Percentiles rank a stretch among this genome's conserved stretches.
These are phyloP conservation scores for Drosophila incognita DNA, from an alignment of 2,888 invertebrate species.

Conservation along the genomic window DNA sequence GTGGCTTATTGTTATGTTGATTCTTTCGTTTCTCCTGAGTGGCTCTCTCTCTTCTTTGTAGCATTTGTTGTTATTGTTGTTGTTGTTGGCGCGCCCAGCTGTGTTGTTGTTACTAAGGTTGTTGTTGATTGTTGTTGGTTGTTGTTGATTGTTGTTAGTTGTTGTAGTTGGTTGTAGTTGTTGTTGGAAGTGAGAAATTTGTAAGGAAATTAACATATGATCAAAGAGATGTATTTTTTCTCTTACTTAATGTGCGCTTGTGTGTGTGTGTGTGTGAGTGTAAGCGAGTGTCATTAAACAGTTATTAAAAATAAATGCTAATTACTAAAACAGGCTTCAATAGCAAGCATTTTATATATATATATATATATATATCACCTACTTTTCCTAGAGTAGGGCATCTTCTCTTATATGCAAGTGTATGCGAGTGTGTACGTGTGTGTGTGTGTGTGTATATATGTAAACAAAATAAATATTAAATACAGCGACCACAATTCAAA, in stretches of 20 bases:
- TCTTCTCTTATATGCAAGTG: neutral
- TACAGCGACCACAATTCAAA: neutral
- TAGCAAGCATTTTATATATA: constrained; percentile 13
- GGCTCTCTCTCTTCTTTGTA: constrained; percentile 20
- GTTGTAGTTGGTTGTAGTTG: constrained; percentile 27
- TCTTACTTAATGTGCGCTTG: constrained; percentile 8
- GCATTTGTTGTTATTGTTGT: constrained; percentile 29
- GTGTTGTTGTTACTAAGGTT: constrained; percentile 53
- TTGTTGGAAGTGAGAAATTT: constrained; percentile 55
- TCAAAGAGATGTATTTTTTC: constrained; percentile 40
- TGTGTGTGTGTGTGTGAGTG: neutral
- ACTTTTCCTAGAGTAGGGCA: neutral
- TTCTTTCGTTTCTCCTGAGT: constrained; percentile 9
- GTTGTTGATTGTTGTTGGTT: constrained; percentile 39
- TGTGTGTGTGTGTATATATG: neutral
- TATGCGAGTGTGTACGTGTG: neutral
- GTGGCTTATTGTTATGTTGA: constrained; percentile 11
- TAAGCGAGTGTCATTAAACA: constrained; percentile 18
- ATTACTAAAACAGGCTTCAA: constrained; percentile 10
- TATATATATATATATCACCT: neutral
- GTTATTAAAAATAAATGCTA: constrained; percentile 12
- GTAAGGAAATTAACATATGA: constrained; percentile 67
- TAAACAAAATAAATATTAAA: neutral
- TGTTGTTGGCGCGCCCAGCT: constrained; percentile 61
- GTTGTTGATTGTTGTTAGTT: constrained; percentile 52